These are phyloP conservation scores for Leptinotarsa haldemani DNA, from an alignment of 2,888 invertebrate genomes.

Conservation along the genomic window DNA sequence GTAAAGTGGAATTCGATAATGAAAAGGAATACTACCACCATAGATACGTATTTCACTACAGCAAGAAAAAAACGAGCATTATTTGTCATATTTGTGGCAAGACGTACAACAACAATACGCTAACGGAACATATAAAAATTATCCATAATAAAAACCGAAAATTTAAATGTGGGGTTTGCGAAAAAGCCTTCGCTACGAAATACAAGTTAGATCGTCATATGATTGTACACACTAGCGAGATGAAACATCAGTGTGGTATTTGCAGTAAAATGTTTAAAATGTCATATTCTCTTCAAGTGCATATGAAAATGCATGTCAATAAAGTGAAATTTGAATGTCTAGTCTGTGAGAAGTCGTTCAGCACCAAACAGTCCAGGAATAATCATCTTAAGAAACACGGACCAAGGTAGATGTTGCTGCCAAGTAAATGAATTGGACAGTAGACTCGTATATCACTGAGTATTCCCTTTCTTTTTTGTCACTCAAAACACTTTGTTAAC, in stretches of 20 bases:
- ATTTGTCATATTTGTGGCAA: conserved; percentile 51
- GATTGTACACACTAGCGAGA: conserved; percentile 35
- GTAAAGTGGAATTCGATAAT: conserved; percentile 11
- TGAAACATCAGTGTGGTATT: conserved; percentile 66
- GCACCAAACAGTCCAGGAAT: conserved; percentile 56
- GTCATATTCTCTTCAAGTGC: conserved; percentile 69
- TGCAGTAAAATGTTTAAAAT: conserved; percentile 70
- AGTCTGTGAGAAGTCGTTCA: conserved; percentile 70
- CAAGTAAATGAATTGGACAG: no score
- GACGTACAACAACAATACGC: conserved; percentile 29
- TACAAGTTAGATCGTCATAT: conserved; percentile 31
- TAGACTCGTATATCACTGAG: no score
- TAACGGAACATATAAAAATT: conserved; percentile 32
- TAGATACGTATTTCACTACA: conserved; percentile 21
- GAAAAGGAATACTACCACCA: conserved; percentile 28
- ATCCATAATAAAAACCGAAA: conserved; percentile 38
- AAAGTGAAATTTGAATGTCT: conserved; percentile 68
- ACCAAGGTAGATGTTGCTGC: neutral
- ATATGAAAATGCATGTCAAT: conserved; percentile 68
- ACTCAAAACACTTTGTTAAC: no score
- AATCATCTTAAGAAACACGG: conserved; percentile 42
- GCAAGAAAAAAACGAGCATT: conserved; percentile 11
- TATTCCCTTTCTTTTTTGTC: no score
- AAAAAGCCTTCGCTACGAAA: conserved; percentile 36
- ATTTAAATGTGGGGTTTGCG: conserved; percentile 41